Conservation (phyloP, 2,888 invertebrate genomes). For the Eupithecia subumbrata region DNA sequence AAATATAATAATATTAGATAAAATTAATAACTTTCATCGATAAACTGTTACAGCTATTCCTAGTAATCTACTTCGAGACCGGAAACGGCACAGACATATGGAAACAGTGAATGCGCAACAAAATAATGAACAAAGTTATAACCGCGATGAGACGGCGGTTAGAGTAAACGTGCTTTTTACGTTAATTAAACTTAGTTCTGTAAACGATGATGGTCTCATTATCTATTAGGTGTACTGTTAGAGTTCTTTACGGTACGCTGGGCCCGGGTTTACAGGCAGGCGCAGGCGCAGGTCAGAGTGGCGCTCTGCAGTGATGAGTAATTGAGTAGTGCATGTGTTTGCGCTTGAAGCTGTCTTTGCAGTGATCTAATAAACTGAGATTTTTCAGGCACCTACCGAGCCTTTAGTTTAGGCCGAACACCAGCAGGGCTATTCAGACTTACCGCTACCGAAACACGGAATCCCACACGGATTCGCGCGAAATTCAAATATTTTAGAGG, state of each 20-base stretch:
- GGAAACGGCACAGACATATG: slow-evolving; percentile 72
- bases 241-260: slow-evolving; percentile 70
- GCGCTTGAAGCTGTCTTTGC: too few relatives aligned
- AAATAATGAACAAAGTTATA: slow-evolving; percentile 82
- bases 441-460: too few relatives aligned
- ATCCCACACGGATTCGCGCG: too few relatives aligned
- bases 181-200: slow-evolving; percentile 82
- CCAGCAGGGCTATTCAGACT: too few relatives aligned
- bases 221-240: slow-evolving; percentile 67
- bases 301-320: background rate
- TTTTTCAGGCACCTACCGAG: too few relatives aligned
- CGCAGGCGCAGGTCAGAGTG: background rate
- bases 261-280: slow-evolving; percentile 20
- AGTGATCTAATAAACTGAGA: too few relatives aligned
- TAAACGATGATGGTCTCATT: slow-evolving; percentile 80
- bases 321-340: too few relatives aligned
- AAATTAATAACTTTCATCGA: background rate
- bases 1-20: background rate
- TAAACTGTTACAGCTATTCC: slow-evolving; percentile 14
- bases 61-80: slow-evolving; percentile 43
- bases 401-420: too few relatives aligned
- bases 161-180: slow-evolving; percentile 82
- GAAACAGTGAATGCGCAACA: slow-evolving; percentile 63
- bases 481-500: too few relatives aligned
- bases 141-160: slow-evolving; percentile 75